Evolutionary conservation across 2,888 invertebrate species (phyloP), one percentile per base, ranked within the genome.

Genomic region (Autographa pulchrina): DNA sequence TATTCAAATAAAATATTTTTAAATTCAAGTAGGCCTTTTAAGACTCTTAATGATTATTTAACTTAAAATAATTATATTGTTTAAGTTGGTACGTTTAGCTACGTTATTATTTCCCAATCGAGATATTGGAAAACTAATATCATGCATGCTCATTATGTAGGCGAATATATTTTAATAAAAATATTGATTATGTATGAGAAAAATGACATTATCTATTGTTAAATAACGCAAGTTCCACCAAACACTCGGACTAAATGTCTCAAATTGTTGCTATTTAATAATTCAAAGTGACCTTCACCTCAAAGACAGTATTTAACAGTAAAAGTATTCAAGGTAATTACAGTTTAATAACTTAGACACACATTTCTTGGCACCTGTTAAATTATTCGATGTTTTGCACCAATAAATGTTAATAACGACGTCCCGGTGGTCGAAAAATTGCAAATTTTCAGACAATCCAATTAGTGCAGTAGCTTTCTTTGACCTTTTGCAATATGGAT

Each of bases 291-390:
- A n/a, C 59, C 41, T 35, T 60, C 31, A 48, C 43, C 31, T 62
- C n/a, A 25, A 43, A 52, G 48, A 62, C 48, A 52, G 43, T 62
- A 56, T 20, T 48, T 20, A 56, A 56, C 54, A 56, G 54, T 25
- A 56, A 25, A 56, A 56, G 25, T 56, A 56, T 62, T 58, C 54
- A 56, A 20, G 20, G 25, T 56, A 54, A 54, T 54, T 56, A 25
- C 25, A 25, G 20, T 56, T 20, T 61, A 16, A 58, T 58, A 20
- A 56, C 54, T n/a, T 48, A 25, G 54, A 56, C 54, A 56, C 9
- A 18, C 18, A 54, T 54, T 54, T 56, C 13, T 25, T 56, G 54
- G 54, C 54, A 56, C 54, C 13, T 56, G 54, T 25, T 25, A 56
- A 25, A 56, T 13, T 11, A 20, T 25, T 56, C 25, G 11, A 25